Evolutionary conservation across 1,140 invertebrate genomes (phyloP), one percentile per base, ranked within the genome.

Genomic region (Holcopasites calliopsidis): DNA sequence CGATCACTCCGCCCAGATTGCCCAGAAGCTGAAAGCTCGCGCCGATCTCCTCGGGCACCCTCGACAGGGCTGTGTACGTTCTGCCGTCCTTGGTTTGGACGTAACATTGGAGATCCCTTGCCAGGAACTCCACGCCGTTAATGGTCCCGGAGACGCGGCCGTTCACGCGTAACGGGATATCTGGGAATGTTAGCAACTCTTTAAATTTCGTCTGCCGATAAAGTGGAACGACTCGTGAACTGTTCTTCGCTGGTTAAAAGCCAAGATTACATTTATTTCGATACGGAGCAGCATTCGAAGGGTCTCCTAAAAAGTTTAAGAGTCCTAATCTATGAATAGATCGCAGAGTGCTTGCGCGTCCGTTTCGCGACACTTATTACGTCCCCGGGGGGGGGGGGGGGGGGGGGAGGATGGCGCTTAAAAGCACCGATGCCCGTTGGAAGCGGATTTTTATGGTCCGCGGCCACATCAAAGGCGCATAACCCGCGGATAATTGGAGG

Each of bases 91-190:
- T 92, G 4, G 97, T 96, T 3, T 98, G 95, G 0, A 99, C 95
- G 88, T 98, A 99, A 0, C 97, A 96, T 91, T 99, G 98, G 60
- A 99, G 92, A 88, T 98, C 96, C n/a, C 96, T 93, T 42, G 96
- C 93, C 13, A 95, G 93, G 3, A 98, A 91, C 21, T 92, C 89
- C 31, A 95, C 88, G 23, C 94, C 94, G 87, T 99, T 99, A 1
- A 99, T 88, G 61, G 87, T 93, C 11, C 97, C 97, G 64, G 93
- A 93, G 2, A 99, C 92, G 90, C 96, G 96, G 2, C 98, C 98
- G 74, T 95, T 96, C 0, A 99, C 94, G 85, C 98, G 92, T 57
- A 98, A 93, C 0, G 97, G 96, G 3, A 94, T 91, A 84, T 95
- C 96, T 96, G 85, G 18, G 90, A 90, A 77, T 49, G 77, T 42